A percentile compares a stretch with the other conserved stretches of the same genome.
phyloP scores from a whole-genome alignment of 2,113 vertebrate species.

The Thunnus maccoyii region DNA sequence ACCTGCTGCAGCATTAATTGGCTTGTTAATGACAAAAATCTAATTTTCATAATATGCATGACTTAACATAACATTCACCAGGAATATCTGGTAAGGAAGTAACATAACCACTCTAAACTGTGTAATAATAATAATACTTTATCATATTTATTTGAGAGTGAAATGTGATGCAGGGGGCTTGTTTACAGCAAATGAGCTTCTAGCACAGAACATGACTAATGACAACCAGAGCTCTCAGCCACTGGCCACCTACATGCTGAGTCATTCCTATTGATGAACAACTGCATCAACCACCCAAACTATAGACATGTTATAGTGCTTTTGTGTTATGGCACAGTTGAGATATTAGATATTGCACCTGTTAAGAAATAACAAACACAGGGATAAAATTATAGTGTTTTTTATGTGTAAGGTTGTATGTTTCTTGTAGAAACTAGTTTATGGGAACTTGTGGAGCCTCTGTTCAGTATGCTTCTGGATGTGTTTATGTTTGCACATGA shows the following conservation, averaged over 20 bases:
- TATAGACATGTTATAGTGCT: neutral
- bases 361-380: neutral
- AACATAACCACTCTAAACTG: neutral
- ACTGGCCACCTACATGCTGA: neutral
- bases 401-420: neutral
- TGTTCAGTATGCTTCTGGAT: neutral
- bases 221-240: slow-evolving; percentile 6
- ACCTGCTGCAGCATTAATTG: neutral
- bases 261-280: slow-evolving; percentile 38
- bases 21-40: neutral
- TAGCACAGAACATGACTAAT: slow-evolving; percentile 29
- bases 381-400: neutral
- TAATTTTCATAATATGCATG: too few species aligned
- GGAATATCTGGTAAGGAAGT: neutral
- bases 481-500: neutral
- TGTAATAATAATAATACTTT: neutral
- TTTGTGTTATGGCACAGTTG: neutral
- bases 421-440: too few species aligned
- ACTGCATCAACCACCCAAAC: neutral
- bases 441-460: too few species aligned
- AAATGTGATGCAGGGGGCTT: slow-evolving; percentile 20
- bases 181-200: slow-evolving; percentile 7
- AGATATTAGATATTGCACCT: neutral
- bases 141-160: neutral
- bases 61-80: neutral